Percentiles rank a stretch among this genome's conserved stretches.
Conservation (phyloP, 2,888 invertebrate genomes). For the Polydrusus tereticollis region DNA sequence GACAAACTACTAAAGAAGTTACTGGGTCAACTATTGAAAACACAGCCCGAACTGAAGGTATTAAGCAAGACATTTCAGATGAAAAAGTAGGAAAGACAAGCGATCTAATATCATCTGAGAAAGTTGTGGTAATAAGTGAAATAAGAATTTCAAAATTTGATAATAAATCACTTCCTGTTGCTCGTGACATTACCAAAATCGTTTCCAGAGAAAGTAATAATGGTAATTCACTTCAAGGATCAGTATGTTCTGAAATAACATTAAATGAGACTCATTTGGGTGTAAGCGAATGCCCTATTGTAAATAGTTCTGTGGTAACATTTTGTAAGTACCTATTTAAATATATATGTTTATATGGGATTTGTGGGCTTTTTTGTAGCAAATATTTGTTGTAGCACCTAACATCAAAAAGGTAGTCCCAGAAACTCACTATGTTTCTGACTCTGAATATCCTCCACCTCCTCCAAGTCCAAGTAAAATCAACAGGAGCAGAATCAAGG, state of each 20-base stretch:
- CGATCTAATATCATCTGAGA: background rate
- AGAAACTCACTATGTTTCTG: conserved; percentile 46
- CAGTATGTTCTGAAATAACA: conserved; percentile 11
- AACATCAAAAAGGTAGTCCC: conserved; percentile 32
- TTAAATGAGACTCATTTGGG: conserved; percentile 38
- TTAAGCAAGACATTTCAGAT: background rate
- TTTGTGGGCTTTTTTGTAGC: background rate
- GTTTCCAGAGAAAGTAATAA: background rate
- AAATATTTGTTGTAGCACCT: conserved; percentile 44
- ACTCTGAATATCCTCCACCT: conserved; percentile 62
- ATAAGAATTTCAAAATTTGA: conserved; percentile 4
- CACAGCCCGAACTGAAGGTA: background rate
- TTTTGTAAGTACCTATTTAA: conserved; percentile 15
- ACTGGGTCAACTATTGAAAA: conserved; percentile 15
- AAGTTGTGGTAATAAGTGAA: conserved; percentile 9
- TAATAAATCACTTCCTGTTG: background rate
- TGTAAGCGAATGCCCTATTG: background rate
- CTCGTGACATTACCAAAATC: background rate
- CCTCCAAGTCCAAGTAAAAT: conserved; percentile 73
- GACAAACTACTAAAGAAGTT: conserved; percentile 40
- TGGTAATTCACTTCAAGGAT: background rate
- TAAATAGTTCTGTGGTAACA: conserved; percentile 13
- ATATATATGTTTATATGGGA: background rate
- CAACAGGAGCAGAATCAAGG: conserved; percentile 76
- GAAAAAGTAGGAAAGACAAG: background rate